Percentiles rank a stretch among this genome's conserved stretches.
These are phyloP conservation scores for Idris sp. DNA, from an alignment of 1,140 invertebrate species.

Conservation along the genomic window DNA sequence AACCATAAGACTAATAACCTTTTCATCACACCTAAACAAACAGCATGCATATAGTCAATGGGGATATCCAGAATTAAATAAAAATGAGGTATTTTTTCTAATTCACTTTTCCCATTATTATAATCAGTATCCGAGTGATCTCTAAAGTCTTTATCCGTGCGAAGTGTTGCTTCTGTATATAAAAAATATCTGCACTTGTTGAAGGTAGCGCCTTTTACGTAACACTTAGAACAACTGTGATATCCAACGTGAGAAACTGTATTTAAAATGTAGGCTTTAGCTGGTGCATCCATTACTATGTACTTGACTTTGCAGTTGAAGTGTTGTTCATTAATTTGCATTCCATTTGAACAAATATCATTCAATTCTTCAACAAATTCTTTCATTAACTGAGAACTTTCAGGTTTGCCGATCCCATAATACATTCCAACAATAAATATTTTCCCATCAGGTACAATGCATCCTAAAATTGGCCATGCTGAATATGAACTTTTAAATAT, in stretches of 20 bases:
- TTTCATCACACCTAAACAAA: constrained; percentile 66
- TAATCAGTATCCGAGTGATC: constrained; percentile 11
- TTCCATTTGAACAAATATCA: constrained; percentile 2
- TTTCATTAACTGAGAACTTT: constrained; percentile 15
- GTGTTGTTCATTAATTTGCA: neutral
- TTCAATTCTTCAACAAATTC: constrained; percentile 18
- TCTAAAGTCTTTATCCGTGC: constrained; percentile 20
- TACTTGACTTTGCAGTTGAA: neutral
- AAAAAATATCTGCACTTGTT: constrained; percentile 20
- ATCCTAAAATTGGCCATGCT: constrained; percentile 20
- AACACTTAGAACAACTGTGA: constrained; percentile 52
- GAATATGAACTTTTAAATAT: constrained; percentile 10
- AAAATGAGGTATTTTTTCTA: constrained; percentile 28
- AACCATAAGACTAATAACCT: constrained; percentile 66
- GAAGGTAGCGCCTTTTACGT: constrained; percentile 17
- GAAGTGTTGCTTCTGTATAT: neutral
- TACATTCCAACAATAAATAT: constrained; percentile 19
- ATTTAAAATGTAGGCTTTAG: constrained; percentile 49
- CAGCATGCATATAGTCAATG: constrained; percentile 67
- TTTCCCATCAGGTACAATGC: neutral
- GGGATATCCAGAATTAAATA: constrained; percentile 55
- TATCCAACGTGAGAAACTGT: constrained; percentile 43
- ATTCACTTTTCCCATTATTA: neutral
- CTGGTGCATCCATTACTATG: constrained; percentile 40
- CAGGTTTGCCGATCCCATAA: constrained; percentile 30